Base-by-base conservation (phyloP, 2,113 vertebrate genomes). In the Bubo blakistoni region DNA sequence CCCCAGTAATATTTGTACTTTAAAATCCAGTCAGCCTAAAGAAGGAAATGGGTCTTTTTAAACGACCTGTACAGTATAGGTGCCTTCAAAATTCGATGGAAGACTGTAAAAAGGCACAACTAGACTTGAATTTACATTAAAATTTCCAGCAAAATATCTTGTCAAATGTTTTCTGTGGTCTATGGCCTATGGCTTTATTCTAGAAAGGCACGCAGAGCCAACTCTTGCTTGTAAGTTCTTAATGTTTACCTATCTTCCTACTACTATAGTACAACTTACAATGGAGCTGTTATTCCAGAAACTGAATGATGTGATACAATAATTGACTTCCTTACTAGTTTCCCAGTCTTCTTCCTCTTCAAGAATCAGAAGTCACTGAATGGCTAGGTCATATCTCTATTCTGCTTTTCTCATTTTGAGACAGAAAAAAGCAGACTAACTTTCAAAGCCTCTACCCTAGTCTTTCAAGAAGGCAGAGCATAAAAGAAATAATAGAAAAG, bases 401-500 rank as follows among this genome's bases (percentile, higher is more conserved):
- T 94, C 89, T 80, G 40, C 58, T 90, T 92, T 90, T 84, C 81
- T 88, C 77, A 82, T 78, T 91, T 83, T 62, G 27, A 93, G 84
- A 74, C 72, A 81, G 58, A 87, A 91, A 88, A 92, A 92, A 92
- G 27, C 62, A 92, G 70, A 88, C 90, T 84, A 49, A 86, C 85
- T 81, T 84, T 85, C 81, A 88, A 94, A 88, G 61, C 54, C 27
- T 63, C 59, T 89, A 78, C 55, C 38, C 29, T 57, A n/a, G 34
- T 27, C 27, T 90, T 91, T 90, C 83, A 96, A 93, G 90, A 85
- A 78, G 40, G 54, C 34, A 81, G 58, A 78, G 18, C 5, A 32
- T 80, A 70, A 87, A 92, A 92, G 80, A 59, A 89, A 95, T 61
- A 89, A 91, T 52, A 83, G 66, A 81, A 95, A 94, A 88, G 47